Percentiles rank a stretch among this genome's conserved stretches.
Evolutionary conservation across 2,113 vertebrate genomes (phyloP).

Genomic region (Vimba vimba): DNA sequence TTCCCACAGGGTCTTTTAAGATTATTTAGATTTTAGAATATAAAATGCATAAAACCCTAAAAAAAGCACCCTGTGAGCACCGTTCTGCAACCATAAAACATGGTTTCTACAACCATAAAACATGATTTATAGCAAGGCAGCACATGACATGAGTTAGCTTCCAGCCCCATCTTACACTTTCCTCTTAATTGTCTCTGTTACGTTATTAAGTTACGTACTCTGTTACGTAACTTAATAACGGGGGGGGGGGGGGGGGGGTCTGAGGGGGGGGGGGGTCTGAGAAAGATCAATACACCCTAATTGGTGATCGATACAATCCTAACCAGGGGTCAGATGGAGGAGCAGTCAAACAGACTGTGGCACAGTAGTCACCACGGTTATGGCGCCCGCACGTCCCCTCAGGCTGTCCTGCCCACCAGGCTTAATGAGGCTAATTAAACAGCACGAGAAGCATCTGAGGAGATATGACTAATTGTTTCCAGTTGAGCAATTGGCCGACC

Average conservation of each 20-base stretch:
- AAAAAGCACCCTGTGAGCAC: neutral
- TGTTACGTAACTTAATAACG: no score
- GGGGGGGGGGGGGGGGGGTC: no score
- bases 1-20: neutral
- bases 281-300: constrained; percentile 37
- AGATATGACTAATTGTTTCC: constrained; percentile 60
- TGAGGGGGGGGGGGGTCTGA: neutral
- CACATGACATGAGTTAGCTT: neutral
- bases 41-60: neutral
- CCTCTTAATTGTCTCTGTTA: constrained; percentile 15
- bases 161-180: neutral
- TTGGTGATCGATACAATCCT: constrained; percentile 39
- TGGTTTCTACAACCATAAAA: constrained; percentile 5
- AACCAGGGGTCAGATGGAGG: constrained; percentile 25
- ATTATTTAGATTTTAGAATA: neutral
- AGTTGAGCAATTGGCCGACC: constrained; percentile 40
- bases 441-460: constrained; percentile 38
- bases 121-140: neutral
- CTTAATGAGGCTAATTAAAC: constrained; percentile 59
- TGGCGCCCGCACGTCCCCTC: constrained; percentile 12
- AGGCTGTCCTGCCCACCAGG: constrained; percentile 47
- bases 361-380: constrained; percentile 33
- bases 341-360: constrained; percentile 10
- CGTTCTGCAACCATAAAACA: no score
- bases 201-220: no score